Percentiles rank a stretch among this genome's conserved stretches.
Evolutionary conservation across 2,113 vertebrate species (phyloP).

Genomic region (Toxostoma redivivum): DNA sequence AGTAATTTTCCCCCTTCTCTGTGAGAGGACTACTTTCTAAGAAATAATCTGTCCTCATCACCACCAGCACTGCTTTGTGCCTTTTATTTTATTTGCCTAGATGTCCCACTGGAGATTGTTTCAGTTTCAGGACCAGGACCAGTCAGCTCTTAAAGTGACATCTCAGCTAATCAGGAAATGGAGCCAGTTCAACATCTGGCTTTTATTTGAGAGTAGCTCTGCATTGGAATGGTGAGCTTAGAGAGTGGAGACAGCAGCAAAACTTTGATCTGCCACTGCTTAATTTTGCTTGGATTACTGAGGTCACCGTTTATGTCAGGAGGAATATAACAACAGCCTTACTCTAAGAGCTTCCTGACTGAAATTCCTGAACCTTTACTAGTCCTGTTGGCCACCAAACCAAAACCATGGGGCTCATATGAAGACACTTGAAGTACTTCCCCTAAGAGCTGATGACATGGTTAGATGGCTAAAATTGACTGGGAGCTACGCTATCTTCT

Average conservation of each 20-base stretch:
- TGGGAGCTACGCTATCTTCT: not conserved
- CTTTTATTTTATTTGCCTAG: conserved; percentile 11
- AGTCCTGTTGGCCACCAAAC: not conserved
- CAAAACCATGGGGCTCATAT: not conserved
- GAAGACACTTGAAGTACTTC: not conserved
- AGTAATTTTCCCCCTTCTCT: not conserved
- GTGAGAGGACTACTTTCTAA: not conserved
- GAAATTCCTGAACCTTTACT: not conserved
- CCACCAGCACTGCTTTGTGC: not conserved
- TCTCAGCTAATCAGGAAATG: conserved; percentile 41
- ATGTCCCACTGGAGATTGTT: not conserved
- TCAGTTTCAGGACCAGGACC: not conserved
- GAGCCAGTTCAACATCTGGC: conserved; percentile 65
- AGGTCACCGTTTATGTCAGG: conserved; percentile 5
- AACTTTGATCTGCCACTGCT: conserved; percentile 40
- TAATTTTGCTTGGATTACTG: not conserved
- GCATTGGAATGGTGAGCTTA: conserved; percentile 62
- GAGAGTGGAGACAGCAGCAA: not conserved
- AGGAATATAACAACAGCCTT: not conserved
- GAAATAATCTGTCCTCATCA: not conserved
- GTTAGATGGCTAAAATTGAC: not conserved
- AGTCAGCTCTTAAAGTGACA: not conserved
- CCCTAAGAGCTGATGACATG: not conserved
- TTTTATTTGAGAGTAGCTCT: conserved; percentile 55
- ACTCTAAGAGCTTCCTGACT: not conserved